phyloP scores from a whole-genome alignment of 2,113 vertebrate genomes.

The Daboia siamensis region DNA sequence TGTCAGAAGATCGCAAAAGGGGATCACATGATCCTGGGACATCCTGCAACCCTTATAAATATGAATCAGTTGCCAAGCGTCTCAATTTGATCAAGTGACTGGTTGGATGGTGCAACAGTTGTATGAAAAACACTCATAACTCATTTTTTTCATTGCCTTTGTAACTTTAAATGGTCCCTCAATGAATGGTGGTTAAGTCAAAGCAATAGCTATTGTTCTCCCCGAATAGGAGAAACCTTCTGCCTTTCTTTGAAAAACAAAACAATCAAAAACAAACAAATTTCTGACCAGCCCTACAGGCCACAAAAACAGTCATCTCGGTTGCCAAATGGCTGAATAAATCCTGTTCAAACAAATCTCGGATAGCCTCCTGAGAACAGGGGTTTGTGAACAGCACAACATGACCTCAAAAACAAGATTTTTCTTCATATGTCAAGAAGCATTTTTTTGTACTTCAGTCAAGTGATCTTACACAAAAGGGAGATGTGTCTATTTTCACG shows the following conservation, averaged over 20 bases:
- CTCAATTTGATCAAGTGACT: no score
- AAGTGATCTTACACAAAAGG: not conserved
- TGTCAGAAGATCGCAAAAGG: no score
- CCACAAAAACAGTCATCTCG: not conserved
- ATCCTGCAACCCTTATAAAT: no score
- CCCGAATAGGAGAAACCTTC: no score
- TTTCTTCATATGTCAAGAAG: not conserved
- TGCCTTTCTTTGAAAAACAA: not conserved
- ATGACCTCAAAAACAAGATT: not conserved
- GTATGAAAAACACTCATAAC: no score
- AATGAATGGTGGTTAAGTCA: no score
- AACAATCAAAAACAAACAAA: no score
- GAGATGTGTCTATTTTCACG: not conserved
- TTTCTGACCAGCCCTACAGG: not conserved
- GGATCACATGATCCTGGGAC: no score
- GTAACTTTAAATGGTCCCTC: no score
- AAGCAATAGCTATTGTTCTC: not conserved
- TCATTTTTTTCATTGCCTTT: no score
- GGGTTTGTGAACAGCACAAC: not conserved
- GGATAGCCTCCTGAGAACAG: not conserved
- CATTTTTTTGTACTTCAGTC: not conserved
- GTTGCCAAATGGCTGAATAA: not conserved
- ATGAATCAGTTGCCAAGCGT: no score
- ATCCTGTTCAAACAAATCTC: not conserved
- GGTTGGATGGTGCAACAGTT: no score